These are phyloP conservation scores for Strigamia maritima DNA, from an alignment of 2,888 invertebrate genomes.

Conservation along the genomic window DNA sequence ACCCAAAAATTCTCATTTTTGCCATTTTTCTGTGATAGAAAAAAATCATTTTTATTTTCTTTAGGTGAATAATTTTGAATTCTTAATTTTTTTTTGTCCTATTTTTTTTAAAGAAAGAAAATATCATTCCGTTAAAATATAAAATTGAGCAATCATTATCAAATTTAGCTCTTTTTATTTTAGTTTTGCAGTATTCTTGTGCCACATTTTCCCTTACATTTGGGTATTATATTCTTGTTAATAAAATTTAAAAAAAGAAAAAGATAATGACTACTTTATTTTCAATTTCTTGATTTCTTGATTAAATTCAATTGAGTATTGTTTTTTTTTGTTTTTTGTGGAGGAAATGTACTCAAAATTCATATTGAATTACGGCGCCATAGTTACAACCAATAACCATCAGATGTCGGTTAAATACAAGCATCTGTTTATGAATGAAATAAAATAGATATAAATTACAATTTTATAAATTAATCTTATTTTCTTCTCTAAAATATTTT, in stretches of 20 bases:
- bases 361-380: too few species aligned
- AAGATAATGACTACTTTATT: neutral
- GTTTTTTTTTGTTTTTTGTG: neutral
- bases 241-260: neutral
- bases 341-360: too few species aligned
- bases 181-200: neutral
- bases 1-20: constrained; percentile 24
- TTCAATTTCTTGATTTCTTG: too few species aligned
- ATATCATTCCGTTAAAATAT: neutral
- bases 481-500: too few species aligned
- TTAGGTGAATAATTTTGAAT: neutral
- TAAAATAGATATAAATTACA: too few species aligned
- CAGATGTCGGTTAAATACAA: too few species aligned
- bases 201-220: constrained; percentile 17
- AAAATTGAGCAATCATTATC: neutral
- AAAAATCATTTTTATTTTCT: neutral
- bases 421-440: too few species aligned
- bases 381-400: too few species aligned
- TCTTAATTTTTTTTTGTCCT: neutral
- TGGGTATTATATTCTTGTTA: constrained; percentile 27
- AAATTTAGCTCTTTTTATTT: neutral
- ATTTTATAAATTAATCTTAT: too few species aligned
- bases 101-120: neutral
- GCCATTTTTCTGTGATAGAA: constrained; percentile 24
- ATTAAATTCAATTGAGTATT: too few species aligned